phyloP scores from a whole-genome alignment of 2,113 vertebrate species.

The Donacobius atricapilla region DNA sequence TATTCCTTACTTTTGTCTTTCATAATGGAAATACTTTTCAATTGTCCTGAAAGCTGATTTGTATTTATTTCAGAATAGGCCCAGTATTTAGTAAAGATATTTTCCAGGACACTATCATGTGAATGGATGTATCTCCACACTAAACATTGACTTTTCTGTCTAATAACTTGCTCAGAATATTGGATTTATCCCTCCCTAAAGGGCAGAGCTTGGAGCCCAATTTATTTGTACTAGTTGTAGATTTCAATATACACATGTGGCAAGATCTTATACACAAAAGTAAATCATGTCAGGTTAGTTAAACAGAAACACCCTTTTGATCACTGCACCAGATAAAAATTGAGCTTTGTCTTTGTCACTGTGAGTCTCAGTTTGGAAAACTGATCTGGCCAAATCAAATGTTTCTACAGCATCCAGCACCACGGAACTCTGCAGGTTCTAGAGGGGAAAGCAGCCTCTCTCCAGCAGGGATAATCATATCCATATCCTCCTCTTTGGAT shows the following conservation, averaged over 20 bases:
- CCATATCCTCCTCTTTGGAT: neutral
- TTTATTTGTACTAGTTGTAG: slow-evolving; percentile 23
- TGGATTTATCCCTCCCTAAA: slow-evolving; percentile 12
- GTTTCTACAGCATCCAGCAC: neutral
- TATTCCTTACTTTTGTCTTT: neutral
- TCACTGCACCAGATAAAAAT: slow-evolving; percentile 27
- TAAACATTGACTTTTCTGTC: neutral
- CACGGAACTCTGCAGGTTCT: neutral
- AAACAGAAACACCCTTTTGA: slow-evolving; percentile 44
- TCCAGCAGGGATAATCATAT: slow-evolving; percentile 9
- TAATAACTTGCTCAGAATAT: neutral
- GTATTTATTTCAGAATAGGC: neutral
- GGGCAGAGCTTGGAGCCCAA: neutral
- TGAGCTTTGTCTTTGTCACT: neutral
- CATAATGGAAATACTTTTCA: neutral
- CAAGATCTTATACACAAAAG: neutral
- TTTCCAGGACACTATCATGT: neutral
- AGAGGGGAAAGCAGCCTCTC: neutral
- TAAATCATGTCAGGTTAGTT: slow-evolving; percentile 28
- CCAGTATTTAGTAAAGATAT: neutral
- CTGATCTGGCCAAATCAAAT: neutral
- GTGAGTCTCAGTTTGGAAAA: neutral
- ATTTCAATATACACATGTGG: neutral
- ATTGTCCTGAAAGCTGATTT: neutral
- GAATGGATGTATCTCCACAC: neutral